Base-by-base conservation (phyloP, 2,113 vertebrate species). In the Rhinolophus sinicus region DNA sequence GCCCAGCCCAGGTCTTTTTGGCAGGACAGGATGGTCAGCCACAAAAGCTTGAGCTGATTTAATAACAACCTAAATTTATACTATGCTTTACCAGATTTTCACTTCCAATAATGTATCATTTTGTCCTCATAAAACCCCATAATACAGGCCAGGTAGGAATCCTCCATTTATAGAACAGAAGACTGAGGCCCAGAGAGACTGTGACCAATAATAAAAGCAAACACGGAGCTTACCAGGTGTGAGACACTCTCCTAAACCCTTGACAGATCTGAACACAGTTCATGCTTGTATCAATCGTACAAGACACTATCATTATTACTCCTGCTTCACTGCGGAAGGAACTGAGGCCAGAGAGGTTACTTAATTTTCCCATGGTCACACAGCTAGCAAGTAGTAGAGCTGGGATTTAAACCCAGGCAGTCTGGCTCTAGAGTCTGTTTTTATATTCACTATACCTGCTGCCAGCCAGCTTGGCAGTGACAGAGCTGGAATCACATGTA, bases 21-120 rank as follows among this genome's bases (percentile, higher is more conserved):
- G 38, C 38, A 60, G 89, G 40, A 73, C 33, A 93, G 28, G 76
- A 94, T 30, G 7, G 10, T 81, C 2, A 28, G 77, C 75, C 84
- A 95, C 91, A 67, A 93, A 87, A 72, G 19, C 62, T 88, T 92
- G 38, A 88, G 30, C 70, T 50, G 65, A 95, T 88, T 96, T 97
- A 82, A 95, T 95, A 50, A 89, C 84, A 95, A 78, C 40, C 40
- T 90, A 88, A 90, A 82, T 95, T 84, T 76, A 92, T 90, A 77
- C 84, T 73, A 72, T 73, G 21, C 65, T 93, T 87, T 85, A 84
- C 14, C 72, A 93, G 19, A 69, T 94, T 96, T 96, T 93, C 47
- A 64, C 72, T 95, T 96, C 56, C 54, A 93, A 50, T 84, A 85
- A 87, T 6, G 6, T 52, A 21, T 94, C 65, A 82, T 94, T 93